Conservation (phyloP, 1,140 invertebrate genomes). For the Bradysia coprophila region DNA sequence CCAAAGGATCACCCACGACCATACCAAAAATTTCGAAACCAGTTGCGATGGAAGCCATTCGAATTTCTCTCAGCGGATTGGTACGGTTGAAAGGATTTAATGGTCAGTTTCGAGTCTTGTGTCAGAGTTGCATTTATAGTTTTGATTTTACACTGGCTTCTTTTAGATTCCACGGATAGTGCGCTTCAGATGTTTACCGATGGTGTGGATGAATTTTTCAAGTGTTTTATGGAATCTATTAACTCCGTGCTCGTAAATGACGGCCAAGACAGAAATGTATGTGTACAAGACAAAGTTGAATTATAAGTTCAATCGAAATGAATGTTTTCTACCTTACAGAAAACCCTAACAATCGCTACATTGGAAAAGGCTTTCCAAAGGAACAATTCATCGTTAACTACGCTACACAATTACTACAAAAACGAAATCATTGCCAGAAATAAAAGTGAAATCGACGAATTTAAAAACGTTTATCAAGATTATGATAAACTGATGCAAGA, state of each 20-base stretch:
- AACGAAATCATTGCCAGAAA: slow-evolving; percentile 19
- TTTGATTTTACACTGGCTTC: neutral
- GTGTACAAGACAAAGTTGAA: neutral
- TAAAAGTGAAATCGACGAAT: slow-evolving; percentile 16
- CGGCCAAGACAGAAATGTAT: slow-evolving; percentile 5
- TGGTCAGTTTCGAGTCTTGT: neutral
- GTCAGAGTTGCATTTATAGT: neutral
- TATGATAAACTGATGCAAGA: slow-evolving; percentile 23
- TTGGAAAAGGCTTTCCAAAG: slow-evolving; percentile 14
- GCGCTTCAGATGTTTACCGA: slow-evolving; percentile 15
- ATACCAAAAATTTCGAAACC: slow-evolving; percentile 11
- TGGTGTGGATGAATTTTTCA: slow-evolving; percentile 17
- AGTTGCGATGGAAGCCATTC: slow-evolving; percentile 10
- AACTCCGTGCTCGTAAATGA: slow-evolving; percentile 4
- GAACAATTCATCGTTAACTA: slow-evolving; percentile 15
- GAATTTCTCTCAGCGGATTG: slow-evolving; percentile 19
- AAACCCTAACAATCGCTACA: slow-evolving; percentile 7
- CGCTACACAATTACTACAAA: slow-evolving; percentile 22
- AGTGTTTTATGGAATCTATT: slow-evolving; percentile 11
- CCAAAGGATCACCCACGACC: slow-evolving; percentile 13
- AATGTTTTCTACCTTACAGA: neutral
- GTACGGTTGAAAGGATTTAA: slow-evolving; percentile 17
- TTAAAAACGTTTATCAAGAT: slow-evolving; percentile 16
- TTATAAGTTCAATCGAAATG: neutral
- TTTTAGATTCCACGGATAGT: slow-evolving; percentile 16